These are phyloP conservation scores for Tapera naevia DNA, from an alignment of 2,797 vertebrate species.

Conservation along the genomic window DNA sequence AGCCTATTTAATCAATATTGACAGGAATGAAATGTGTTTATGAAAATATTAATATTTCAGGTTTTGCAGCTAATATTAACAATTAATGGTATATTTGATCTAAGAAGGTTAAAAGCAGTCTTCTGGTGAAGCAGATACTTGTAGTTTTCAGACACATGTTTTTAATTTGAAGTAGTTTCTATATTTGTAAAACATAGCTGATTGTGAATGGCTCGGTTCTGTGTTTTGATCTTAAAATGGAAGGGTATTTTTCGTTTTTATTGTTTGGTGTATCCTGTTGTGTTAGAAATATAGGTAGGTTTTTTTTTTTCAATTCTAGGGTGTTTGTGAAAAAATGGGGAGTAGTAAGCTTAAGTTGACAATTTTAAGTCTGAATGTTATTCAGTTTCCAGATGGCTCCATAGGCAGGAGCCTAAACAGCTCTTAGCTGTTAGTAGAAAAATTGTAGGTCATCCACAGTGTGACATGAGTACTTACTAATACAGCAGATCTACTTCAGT, in stretches of 20 bases:
- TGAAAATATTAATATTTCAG: neutral
- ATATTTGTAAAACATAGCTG: neutral
- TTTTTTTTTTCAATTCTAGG: accelerated
- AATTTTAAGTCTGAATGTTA: neutral
- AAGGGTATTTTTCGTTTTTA: neutral
- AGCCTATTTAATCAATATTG: neutral
- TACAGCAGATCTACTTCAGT: constrained; percentile 26
- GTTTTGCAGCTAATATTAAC: neutral
- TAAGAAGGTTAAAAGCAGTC: neutral
- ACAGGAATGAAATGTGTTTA: neutral
- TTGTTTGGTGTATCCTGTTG: neutral
- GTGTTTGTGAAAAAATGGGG: neutral
- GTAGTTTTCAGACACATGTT: neutral
- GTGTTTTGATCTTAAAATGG: neutral
- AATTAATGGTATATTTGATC: neutral
- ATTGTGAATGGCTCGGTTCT: neutral
- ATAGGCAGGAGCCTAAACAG: neutral
- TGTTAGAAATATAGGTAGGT: neutral
- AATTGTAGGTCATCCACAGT: constrained; percentile 28
- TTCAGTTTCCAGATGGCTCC: neutral
- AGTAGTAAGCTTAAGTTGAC: neutral
- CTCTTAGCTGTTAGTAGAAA: neutral
- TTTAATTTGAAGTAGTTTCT: neutral
- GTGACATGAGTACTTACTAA: constrained; percentile 20
- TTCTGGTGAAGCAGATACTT: neutral